Percentiles rank a stretch among this genome's conserved stretches.
Conservation (phyloP, 2,797 vertebrate genomes). For the Aviceda cuculoides region DNA sequence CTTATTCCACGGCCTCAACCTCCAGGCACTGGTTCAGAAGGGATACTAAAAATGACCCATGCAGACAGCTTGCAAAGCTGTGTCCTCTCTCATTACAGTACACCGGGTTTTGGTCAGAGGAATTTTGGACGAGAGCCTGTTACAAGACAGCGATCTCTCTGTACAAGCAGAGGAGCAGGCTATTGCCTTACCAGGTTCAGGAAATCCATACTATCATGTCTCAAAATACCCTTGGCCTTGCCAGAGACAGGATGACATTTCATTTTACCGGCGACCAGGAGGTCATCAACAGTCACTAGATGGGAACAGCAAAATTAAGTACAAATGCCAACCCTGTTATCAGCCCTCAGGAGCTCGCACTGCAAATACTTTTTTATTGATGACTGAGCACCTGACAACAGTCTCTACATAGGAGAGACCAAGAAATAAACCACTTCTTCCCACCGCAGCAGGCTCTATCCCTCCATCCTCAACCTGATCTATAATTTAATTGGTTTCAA, state of each 20-base stretch:
- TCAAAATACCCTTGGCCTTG: slow-evolving; percentile 11
- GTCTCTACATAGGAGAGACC: neutral
- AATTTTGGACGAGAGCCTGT: slow-evolving; percentile 34
- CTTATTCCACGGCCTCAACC: neutral
- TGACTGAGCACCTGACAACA: neutral
- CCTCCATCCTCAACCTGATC: neutral
- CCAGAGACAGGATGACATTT: neutral
- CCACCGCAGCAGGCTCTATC: neutral
- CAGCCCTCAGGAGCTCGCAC: neutral
- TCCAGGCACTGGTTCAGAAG: neutral
- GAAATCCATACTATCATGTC: slow-evolving; percentile 35
- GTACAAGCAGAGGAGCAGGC: neutral
- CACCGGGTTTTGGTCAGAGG: neutral
- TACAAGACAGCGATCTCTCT: neutral
- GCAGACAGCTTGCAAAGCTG: neutral
- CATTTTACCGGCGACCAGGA: neutral
- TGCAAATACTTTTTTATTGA: neutral
- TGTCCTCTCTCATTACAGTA: slow-evolving; percentile 21
- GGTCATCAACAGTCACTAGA: neutral
- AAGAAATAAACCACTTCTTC: neutral
- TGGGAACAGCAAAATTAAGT: neutral
- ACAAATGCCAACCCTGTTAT: neutral
- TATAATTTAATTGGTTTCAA: neutral
- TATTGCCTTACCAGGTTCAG: slow-evolving; percentile 10
- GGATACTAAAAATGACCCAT: neutral